These are phyloP conservation scores for Pachycephus smyrnensis DNA, from an alignment of 2,888 invertebrate species.

Conservation along the genomic window DNA sequence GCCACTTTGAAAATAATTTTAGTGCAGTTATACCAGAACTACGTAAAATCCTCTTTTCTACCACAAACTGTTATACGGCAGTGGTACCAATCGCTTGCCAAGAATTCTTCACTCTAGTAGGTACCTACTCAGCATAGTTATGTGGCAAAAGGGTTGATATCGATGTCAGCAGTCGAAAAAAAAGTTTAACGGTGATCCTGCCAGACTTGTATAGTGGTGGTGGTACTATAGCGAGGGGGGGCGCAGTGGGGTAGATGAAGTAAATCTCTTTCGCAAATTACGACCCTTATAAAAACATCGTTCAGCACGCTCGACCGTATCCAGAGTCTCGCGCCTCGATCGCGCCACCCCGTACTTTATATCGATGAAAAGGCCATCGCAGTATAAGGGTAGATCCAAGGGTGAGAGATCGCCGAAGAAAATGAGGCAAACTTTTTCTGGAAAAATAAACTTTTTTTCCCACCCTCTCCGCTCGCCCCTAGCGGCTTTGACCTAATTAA, in stretches of 20 bases:
- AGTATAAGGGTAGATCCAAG: not conserved
- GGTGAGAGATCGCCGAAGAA: slow-evolving; percentile 9
- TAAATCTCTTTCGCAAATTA: not conserved
- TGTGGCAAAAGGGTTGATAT: not conserved
- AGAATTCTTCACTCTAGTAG: not conserved
- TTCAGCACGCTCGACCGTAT: not conserved
- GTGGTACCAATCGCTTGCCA: not conserved
- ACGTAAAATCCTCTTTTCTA: not conserved
- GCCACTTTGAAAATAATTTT: not conserved
- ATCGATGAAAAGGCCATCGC: not conserved
- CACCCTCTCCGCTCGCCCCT: slow-evolving; percentile 4
- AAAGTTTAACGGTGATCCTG: not conserved
- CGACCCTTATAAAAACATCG: not conserved
- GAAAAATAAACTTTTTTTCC: not conserved
- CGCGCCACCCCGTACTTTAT: not conserved
- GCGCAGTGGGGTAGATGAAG: not conserved
- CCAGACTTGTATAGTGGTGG: not conserved
- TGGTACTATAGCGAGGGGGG: not conserved
- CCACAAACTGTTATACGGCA: not conserved
- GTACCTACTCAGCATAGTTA: not conserved
- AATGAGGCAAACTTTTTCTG: slow-evolving; percentile 17
- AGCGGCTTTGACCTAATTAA: slow-evolving; percentile 17
- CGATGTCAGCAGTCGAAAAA: not conserved
- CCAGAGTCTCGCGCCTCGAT: not conserved
- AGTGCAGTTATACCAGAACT: not conserved